phyloP scores from a whole-genome alignment of 2,888 invertebrate species.

The Cataglyphis livida region DNA sequence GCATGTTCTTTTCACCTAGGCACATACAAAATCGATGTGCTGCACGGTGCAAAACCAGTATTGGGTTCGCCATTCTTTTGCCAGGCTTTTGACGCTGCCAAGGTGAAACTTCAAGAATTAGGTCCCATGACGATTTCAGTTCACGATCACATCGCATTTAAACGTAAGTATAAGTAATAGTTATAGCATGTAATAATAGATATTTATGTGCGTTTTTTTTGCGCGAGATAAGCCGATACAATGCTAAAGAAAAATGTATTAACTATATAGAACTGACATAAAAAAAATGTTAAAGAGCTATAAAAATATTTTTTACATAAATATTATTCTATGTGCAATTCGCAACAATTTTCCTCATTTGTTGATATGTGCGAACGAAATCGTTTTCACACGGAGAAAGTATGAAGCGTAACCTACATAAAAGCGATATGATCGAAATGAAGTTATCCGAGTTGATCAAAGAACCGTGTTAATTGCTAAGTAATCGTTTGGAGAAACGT shows the following conservation, averaged over 20 bases:
- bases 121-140: slow-evolving; percentile 92
- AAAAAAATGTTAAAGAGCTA: background rate
- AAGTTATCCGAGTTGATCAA: background rate
- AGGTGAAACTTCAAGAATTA: slow-evolving; percentile 92
- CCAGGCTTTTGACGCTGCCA: slow-evolving; percentile 95
- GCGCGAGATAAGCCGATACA: background rate
- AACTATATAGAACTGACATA: background rate
- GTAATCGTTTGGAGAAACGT: slow-evolving; percentile 8
- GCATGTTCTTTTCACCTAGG: slow-evolving; percentile 73
- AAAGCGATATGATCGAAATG: slow-evolving; percentile 14
- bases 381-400: slow-evolving; percentile 38
- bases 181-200: background rate
- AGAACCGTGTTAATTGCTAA: slow-evolving; percentile 5
- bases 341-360: background rate
- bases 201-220: background rate
- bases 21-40: slow-evolving; percentile 90
- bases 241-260: background rate
- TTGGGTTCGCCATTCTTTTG: slow-evolving; percentile 97
- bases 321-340: background rate
- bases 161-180: slow-evolving; percentile 88
- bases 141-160: slow-evolving; percentile 93
- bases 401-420: slow-evolving; percentile 5
- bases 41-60: slow-evolving; percentile 95
- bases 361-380: background rate
- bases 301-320: background rate